phyloP scores from a whole-genome alignment of 2,113 vertebrate genomes.

The Dryoscopus gambensis region DNA sequence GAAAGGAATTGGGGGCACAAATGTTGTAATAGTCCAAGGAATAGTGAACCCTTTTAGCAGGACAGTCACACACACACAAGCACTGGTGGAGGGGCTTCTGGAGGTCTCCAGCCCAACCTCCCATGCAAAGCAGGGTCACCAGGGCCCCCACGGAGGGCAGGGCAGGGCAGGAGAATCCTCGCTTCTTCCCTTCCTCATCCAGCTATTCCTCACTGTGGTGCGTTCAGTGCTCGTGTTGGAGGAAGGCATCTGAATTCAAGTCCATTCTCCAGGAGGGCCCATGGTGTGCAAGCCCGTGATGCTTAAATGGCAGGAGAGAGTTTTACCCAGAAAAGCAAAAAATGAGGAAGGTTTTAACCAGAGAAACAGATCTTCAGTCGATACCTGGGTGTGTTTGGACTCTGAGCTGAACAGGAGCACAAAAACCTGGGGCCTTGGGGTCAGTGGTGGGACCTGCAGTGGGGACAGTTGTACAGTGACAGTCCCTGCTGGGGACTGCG shows the following conservation, averaged over 20 bases:
- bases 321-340: neutral
- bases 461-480: neutral
- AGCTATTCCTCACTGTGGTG: neutral
- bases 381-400: neutral
- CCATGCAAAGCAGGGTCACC: neutral
- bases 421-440: neutral
- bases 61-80: neutral
- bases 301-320: neutral
- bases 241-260: neutral
- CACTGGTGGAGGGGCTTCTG: neutral
- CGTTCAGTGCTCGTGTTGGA: neutral
- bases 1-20: neutral
- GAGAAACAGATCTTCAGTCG: neutral
- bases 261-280: neutral
- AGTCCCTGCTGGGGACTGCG: neutral
- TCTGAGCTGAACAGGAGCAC: neutral
- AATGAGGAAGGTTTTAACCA: neutral
- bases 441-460: neutral
- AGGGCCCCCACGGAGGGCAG: neutral
- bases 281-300: fast-evolving
- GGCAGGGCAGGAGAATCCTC: neutral
- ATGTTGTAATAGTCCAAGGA: neutral
- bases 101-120: neutral
- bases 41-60: neutral
- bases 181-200: neutral